Evolutionary conservation across 2,113 vertebrate genomes (phyloP).

Genomic region (Diglossa brunneiventris): DNA sequence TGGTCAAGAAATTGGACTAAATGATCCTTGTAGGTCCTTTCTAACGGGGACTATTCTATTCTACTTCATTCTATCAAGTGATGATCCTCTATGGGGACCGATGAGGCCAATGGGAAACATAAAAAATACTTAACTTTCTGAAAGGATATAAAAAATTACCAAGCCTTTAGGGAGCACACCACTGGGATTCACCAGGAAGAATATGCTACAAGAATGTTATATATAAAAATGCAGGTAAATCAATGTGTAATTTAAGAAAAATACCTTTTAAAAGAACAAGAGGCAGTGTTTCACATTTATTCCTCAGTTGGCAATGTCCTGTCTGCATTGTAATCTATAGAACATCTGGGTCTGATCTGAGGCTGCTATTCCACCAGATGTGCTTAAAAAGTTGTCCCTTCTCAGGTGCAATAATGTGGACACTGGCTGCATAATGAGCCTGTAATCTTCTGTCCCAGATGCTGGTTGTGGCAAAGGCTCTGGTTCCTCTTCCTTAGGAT

Average conservation of each 20-base stretch:
- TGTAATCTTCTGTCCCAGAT: neutral
- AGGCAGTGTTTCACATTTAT: neutral
- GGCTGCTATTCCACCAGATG: neutral
- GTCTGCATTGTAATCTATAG: neutral
- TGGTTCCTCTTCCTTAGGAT: neutral
- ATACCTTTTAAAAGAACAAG: neutral
- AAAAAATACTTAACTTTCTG: neutral
- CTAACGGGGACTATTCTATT: neutral
- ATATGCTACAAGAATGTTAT: neutral
- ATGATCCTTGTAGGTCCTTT: neutral
- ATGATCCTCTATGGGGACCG: fast-evolving
- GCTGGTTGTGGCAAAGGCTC: neutral
- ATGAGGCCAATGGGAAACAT: neutral
- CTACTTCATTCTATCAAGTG: neutral
- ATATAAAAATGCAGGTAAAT: neutral
- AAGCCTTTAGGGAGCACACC: neutral
- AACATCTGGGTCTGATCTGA: neutral
- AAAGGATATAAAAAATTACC: neutral
- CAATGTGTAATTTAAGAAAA: neutral
- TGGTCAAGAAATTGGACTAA: neutral
- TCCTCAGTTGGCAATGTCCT: neutral
- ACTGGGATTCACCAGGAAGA: neutral
- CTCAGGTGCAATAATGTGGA: neutral
- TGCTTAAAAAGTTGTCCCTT: neutral
- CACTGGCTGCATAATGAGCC: neutral